These are phyloP conservation scores for Dynastes hyllus DNA, from an alignment of 2,888 invertebrate species.

Conservation along the genomic window DNA sequence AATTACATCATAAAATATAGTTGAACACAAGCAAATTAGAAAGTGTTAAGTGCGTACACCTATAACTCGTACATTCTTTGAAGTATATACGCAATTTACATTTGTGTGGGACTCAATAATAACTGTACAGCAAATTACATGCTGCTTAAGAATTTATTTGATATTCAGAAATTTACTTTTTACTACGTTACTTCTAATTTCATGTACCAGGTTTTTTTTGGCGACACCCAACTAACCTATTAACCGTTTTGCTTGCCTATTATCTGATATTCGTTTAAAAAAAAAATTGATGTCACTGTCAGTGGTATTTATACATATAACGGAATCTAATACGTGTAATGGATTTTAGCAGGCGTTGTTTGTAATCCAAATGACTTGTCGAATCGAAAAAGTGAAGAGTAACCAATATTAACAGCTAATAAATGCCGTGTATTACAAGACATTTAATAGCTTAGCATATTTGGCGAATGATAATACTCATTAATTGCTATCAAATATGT, in stretches of 20 bases:
- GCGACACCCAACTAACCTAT: slow-evolving; percentile 15
- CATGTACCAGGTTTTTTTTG: neutral
- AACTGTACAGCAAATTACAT: too few species aligned
- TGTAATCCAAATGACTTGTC: slow-evolving; percentile 8
- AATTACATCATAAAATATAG: too few species aligned
- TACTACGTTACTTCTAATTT: neutral
- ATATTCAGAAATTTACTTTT: neutral
- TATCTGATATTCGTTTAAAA: neutral
- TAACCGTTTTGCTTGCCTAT: slow-evolving; percentile 24
- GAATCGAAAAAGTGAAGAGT: neutral
- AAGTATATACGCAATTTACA: too few species aligned
- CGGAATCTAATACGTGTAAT: slow-evolving; percentile 23
- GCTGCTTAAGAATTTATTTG: too few species aligned
- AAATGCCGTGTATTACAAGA: slow-evolving; percentile 13
- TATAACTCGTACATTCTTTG: too few species aligned
- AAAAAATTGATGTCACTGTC: neutral
- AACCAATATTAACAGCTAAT: neutral
- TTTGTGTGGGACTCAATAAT: too few species aligned
- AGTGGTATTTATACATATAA: slow-evolving; percentile 14
- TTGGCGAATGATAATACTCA: slow-evolving; percentile 2
- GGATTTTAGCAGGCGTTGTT: neutral
- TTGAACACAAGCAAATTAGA: too few species aligned
- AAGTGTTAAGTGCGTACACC: too few species aligned
- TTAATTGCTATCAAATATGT: slow-evolving; percentile 16
- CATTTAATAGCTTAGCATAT: neutral